These are phyloP conservation scores for Scarus forsteni DNA, from an alignment of 2,797 vertebrate species.

Conservation along the genomic window DNA sequence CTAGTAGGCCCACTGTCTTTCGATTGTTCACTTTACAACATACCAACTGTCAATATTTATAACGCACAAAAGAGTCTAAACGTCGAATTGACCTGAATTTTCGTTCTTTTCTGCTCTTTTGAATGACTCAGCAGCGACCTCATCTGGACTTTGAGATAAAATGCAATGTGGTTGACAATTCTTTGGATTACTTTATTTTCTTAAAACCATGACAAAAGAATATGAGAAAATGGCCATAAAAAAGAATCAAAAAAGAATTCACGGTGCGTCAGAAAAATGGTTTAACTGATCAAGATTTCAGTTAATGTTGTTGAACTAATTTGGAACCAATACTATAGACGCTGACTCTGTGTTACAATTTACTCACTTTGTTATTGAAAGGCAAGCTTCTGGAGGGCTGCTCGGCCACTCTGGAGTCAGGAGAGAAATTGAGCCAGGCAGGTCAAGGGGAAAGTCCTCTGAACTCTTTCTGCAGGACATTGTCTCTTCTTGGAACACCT, in stretches of 20 bases:
- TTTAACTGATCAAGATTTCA: too few species aligned
- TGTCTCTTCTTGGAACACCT: slow-evolving; percentile 13
- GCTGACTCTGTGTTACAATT: background rate
- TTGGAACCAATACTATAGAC: background rate
- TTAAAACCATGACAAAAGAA: too few species aligned
- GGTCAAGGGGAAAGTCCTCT: slow-evolving; percentile 60
- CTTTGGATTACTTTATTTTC: background rate
- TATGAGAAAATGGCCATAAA: too few species aligned
- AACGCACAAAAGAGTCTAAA: background rate
- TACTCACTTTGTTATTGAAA: slow-evolving; percentile 70
- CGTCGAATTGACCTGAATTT: background rate
- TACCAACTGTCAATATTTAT: background rate
- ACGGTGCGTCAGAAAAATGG: too few species aligned
- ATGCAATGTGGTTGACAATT: background rate
- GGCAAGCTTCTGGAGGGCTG: slow-evolving; percentile 60
- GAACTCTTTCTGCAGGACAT: slow-evolving; percentile 12
- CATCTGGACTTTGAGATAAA: slow-evolving; percentile 16
- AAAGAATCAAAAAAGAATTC: too few species aligned
- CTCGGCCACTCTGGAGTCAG: slow-evolving; percentile 82
- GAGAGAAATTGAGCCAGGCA: slow-evolving; percentile 62
- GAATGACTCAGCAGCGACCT: slow-evolving; percentile 33
- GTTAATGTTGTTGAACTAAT: background rate
- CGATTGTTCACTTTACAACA: too few species aligned
- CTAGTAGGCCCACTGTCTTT: too few species aligned
- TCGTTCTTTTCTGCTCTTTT: background rate